These are phyloP conservation scores for Drosophila quinaria DNA, from an alignment of 2,888 invertebrate genomes.

Conservation along the genomic window DNA sequence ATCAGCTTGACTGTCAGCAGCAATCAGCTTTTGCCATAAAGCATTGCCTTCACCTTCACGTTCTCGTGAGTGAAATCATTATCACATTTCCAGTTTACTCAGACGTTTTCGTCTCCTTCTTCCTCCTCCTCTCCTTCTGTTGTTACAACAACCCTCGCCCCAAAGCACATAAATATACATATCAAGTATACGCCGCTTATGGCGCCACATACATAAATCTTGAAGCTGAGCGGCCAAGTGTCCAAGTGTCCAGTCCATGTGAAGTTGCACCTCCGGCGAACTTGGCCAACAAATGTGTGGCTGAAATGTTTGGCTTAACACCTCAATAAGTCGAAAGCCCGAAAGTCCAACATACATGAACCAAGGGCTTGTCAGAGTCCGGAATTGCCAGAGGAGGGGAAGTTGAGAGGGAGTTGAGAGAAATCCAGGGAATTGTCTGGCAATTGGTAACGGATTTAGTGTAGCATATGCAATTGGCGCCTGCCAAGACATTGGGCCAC, in stretches of 20 bases:
- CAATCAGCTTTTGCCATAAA: slow-evolving; percentile 5
- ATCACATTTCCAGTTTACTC: slow-evolving; percentile 27
- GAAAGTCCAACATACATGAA: slow-evolving; percentile 8
- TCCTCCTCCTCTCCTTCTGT: background rate
- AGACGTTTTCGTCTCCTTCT: background rate
- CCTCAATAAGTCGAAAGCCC: slow-evolving; percentile 63
- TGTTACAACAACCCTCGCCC: background rate
- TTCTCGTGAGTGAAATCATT: slow-evolving; percentile 24
- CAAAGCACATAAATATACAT: slow-evolving; percentile 26
- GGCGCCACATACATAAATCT: slow-evolving; percentile 40
- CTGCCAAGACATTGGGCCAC: slow-evolving; percentile 16
- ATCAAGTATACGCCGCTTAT: slow-evolving; percentile 51
- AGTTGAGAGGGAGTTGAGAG: background rate
- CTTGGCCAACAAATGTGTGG: slow-evolving; percentile 26
- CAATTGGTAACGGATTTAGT: slow-evolving; percentile 17
- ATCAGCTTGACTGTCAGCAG: slow-evolving; percentile 2
- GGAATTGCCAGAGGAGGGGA: background rate
- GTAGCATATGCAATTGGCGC: slow-evolving; percentile 26
- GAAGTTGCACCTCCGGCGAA: slow-evolving; percentile 2
- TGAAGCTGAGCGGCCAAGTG: slow-evolving; percentile 4
- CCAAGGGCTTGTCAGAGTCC: slow-evolving; percentile 15
- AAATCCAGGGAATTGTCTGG: slow-evolving; percentile 5
- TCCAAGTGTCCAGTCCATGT: background rate
- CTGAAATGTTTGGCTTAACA: slow-evolving; percentile 61
- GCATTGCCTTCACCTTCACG: slow-evolving; percentile 1